These are phyloP conservation scores for Drosophila nr. perissopoda DNA, from an alignment of 2,888 invertebrate genomes.

Conservation along the genomic window DNA sequence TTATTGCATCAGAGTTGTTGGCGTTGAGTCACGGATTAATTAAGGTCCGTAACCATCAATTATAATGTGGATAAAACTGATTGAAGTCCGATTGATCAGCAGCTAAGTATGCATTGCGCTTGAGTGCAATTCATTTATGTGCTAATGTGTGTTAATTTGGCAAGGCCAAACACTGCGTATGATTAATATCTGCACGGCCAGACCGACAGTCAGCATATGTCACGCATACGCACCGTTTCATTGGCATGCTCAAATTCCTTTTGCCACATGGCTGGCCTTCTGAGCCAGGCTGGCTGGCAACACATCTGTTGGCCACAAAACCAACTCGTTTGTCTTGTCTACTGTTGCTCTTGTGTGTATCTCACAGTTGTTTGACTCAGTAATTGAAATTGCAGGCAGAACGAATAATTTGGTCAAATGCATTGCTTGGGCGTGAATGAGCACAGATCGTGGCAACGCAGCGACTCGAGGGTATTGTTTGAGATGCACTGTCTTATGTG, in stretches of 20 bases:
- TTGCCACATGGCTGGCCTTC: constrained; percentile 72
- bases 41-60: constrained; percentile 54
- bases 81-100: constrained; percentile 30
- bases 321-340: neutral
- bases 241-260: constrained; percentile 55
- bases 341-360: constrained; percentile 11
- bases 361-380: constrained; percentile 30
- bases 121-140: constrained; percentile 38
- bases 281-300: constrained; percentile 32
- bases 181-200: constrained; percentile 44
- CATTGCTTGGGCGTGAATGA: constrained; percentile 48
- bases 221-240: constrained; percentile 57
- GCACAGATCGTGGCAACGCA: constrained; percentile 21
- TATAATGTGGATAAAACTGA: constrained; percentile 45
- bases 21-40: constrained; percentile 55
- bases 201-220: constrained; percentile 9
- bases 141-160: constrained; percentile 64
- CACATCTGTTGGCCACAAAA: constrained; percentile 20
- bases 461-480: neutral
- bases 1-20: constrained; percentile 30
- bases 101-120: constrained; percentile 14
- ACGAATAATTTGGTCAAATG: constrained; percentile 47
- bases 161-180: constrained; percentile 58
- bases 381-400: constrained; percentile 46
- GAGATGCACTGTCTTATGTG: neutral